Conservation (phyloP, 2,113 vertebrate species). For the Sisor rabdophorus region DNA sequence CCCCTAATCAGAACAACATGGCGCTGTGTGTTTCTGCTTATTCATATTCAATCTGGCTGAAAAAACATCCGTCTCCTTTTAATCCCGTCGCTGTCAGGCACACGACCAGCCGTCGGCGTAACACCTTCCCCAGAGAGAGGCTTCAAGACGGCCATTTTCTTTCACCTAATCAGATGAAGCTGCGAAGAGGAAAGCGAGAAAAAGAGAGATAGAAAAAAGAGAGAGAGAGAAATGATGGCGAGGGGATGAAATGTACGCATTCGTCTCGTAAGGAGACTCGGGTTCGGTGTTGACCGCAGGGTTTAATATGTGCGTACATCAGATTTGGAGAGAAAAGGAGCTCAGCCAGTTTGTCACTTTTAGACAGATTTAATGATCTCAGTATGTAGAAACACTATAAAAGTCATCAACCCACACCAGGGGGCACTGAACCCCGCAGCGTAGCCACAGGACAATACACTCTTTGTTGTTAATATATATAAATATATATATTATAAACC, state of each 20-base stretch:
- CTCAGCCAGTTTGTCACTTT: constrained; percentile 24
- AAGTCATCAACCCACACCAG: constrained; percentile 61
- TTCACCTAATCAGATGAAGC: constrained; percentile 39
- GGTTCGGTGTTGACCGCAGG: constrained; percentile 20
- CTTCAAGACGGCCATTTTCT: constrained; percentile 48
- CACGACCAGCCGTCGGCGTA: constrained; percentile 28
- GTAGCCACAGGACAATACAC: constrained; percentile 48
- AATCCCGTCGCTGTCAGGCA: constrained; percentile 38
- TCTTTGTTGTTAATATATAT: constrained; percentile 58
- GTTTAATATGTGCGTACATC: constrained; percentile 17
- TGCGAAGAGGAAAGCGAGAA: not conserved
- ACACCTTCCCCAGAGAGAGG: constrained; percentile 40
- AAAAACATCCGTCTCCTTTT: constrained; percentile 25
- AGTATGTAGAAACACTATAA: constrained; percentile 21
- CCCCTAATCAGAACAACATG: not conserved
- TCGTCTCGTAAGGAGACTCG: not conserved
- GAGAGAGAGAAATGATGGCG: not conserved
- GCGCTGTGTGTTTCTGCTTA: not conserved
- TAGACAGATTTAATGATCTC: constrained; percentile 29
- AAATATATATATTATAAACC: no score
- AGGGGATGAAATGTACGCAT: not conserved
- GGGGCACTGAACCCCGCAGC: constrained; percentile 72
- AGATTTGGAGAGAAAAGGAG: constrained; percentile 6
- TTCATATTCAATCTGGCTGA: constrained; percentile 19
- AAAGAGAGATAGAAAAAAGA: not conserved